phyloP scores from a whole-genome alignment of 2,888 invertebrate species.

The Hyposoter dolosus region DNA sequence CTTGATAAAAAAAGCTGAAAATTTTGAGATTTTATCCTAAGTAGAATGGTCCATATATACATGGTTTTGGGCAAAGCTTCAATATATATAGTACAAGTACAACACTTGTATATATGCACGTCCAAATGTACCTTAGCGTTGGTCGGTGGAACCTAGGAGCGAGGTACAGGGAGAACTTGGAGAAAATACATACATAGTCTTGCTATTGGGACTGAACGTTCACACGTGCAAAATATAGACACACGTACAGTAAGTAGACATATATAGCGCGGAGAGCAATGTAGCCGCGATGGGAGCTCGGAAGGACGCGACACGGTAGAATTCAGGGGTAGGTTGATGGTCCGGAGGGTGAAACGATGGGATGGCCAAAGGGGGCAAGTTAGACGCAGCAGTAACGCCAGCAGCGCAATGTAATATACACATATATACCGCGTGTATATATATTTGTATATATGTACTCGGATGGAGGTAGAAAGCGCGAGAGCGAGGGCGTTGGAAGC shows the following conservation, averaged over 20 bases:
- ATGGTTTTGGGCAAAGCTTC: conserved; percentile 17
- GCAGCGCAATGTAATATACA: conserved; percentile 44
- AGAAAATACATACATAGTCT: conserved; percentile 7
- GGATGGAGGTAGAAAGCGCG: conserved; percentile 57
- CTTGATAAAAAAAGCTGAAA: background rate
- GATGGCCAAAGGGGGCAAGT: conserved; percentile 68
- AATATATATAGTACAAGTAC: background rate
- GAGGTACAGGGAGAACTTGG: conserved; percentile 47
- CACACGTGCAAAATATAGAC: background rate
- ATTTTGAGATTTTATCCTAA: background rate
- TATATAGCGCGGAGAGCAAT: conserved; percentile 38
- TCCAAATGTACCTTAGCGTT: conserved; percentile 34
- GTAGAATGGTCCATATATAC: conserved; percentile 10
- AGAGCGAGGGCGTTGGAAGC: conserved; percentile 35
- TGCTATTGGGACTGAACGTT: conserved; percentile 7
- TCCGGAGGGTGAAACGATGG: conserved; percentile 66
- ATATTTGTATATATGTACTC: conserved; percentile 15
- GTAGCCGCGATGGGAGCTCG: conserved; percentile 67
- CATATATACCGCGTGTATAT: background rate
- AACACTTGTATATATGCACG: background rate
- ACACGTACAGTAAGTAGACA: background rate
- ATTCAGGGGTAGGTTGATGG: conserved; percentile 50
- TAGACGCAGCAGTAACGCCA: conserved; percentile 66
- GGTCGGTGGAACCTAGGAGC: conserved; percentile 36
- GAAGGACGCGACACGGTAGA: conserved; percentile 67